Conservation (phyloP, 1,140 invertebrate genomes). For the Luehdorfia chinensis region DNA sequence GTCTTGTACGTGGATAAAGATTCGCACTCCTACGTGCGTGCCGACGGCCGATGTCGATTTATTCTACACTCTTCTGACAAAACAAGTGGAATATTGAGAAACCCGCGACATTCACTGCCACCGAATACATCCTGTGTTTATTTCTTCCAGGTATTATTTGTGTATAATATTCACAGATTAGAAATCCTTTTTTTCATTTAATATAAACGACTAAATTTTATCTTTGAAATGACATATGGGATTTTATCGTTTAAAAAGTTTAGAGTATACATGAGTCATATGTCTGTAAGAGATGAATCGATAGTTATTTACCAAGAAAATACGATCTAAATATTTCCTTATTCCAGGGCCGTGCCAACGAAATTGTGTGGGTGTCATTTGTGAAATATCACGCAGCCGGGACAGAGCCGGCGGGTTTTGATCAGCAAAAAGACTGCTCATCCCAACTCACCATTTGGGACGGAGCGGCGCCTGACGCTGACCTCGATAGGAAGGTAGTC, state of each 20-base stretch:
- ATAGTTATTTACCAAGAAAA: constrained; percentile 9
- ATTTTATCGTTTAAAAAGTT: no score
- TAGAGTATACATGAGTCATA: no score
- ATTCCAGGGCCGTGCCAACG: constrained; percentile 81
- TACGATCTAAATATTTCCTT: constrained; percentile 9
- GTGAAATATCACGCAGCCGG: constrained; percentile 87
- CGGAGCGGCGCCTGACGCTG: constrained; percentile 76
- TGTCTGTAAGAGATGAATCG: background rate
- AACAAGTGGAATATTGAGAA: constrained; percentile 83
- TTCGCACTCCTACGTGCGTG: constrained; percentile 84
- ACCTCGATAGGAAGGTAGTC: constrained; percentile 69
- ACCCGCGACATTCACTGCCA: constrained; percentile 85
- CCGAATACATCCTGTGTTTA: constrained; percentile 89
- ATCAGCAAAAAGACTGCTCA: constrained; percentile 82
- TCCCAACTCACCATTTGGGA: constrained; percentile 87
- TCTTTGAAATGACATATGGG: no score
- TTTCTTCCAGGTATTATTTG: constrained; percentile 80
- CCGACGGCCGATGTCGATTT: constrained; percentile 86
- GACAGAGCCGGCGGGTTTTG: constrained; percentile 81
- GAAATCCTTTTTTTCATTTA: background rate
- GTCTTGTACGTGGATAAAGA: constrained; percentile 85
- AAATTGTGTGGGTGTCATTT: constrained; percentile 91
- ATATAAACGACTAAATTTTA: no score
- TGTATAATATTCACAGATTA: background rate
- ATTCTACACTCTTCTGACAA: constrained; percentile 85